Base-by-base conservation (phyloP, 2,888 invertebrate genomes). In the Rugalucina vietnamica region DNA sequence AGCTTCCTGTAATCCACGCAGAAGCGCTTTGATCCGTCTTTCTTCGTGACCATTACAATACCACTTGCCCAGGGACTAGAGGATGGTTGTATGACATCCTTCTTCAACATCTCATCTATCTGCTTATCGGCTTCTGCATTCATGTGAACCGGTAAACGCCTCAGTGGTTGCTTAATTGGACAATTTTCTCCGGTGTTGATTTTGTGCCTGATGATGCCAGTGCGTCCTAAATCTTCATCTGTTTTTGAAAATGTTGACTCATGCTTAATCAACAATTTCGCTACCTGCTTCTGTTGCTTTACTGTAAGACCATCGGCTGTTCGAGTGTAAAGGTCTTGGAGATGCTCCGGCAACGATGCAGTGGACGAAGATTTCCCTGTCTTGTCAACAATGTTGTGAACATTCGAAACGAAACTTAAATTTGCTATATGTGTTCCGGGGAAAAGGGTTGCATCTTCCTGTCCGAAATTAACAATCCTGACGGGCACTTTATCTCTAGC, bases 391-490 rank as follows among this genome's bases (percentile, higher is more conserved):
- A 54, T 4, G 4, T 4, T 54, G 10, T 54, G 14, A 4, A 54
- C 54, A 60, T 29, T 8, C 29, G 27, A 8, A 12, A 76, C 74
- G 4, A 34, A 32, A 34, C 72, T 27, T 34, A 76, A 36, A 27
- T 39, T 60, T 14, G 76, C 85, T 24, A 85, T 39, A 18, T 69
- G 69, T n/a, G 85, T 81, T 32, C 76, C 79, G 29, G 39, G 43
- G 39, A 79, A 70, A 12, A 81, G 27, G 12, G 54, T 76, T 32
- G 60, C 57, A n/a, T 39, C 21, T 27, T 74, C 73, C 4, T 76
- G 29, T n/a, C 74, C 57, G 21, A 84, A 39, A 75, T 85, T 85
- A 60, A 77, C 76, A 21, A 75, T 39, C 32, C 79, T 34, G 37
- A 85, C 34, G 27, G 84, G 81, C 21, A 85, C 76, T n/a, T 21